These are phyloP conservation scores for Anas platyrhynchos DNA, from an alignment of 2,113 vertebrate species.

Conservation along the genomic window DNA sequence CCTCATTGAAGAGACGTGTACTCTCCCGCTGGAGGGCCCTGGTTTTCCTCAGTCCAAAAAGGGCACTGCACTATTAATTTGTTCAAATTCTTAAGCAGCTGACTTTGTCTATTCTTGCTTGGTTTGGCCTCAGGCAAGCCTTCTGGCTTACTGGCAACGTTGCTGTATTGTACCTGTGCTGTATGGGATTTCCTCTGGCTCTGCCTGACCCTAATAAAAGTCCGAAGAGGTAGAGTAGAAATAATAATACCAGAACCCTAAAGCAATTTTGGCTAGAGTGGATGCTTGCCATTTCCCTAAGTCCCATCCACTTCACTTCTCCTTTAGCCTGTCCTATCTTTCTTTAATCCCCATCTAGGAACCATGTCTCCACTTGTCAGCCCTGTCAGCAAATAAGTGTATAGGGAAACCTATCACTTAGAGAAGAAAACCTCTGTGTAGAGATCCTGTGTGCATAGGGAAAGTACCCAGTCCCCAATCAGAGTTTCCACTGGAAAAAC, in stretches of 20 bases:
- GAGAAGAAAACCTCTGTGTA: not conserved
- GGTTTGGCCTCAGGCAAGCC: conserved; percentile 29
- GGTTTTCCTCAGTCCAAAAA: not conserved
- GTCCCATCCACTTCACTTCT: not conserved
- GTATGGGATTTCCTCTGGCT: conserved; percentile 42
- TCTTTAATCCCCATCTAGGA: not conserved
- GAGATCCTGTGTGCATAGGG: not conserved
- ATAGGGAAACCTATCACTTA: not conserved
- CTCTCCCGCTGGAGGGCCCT: not conserved
- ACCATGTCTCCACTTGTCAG: not conserved
- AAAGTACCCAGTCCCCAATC: not conserved
- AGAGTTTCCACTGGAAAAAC: not conserved
- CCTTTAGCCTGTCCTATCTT: not conserved
- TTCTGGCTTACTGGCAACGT: not conserved
- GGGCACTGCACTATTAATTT: not conserved
- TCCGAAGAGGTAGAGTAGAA: conserved; percentile 14
- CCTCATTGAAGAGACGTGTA: not conserved
- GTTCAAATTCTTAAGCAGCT: conserved; percentile 13
- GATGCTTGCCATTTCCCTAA: conserved; percentile 1
- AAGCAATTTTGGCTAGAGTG: conserved; percentile 20
- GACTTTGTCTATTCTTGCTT: not conserved
- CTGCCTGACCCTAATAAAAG: conserved; percentile 20
- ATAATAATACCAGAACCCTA: conserved; percentile 30
- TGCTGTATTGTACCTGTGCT: not conserved
- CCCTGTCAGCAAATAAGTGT: not conserved